Conservation (phyloP, 2,113 vertebrate species). For the Esox niger region DNA sequence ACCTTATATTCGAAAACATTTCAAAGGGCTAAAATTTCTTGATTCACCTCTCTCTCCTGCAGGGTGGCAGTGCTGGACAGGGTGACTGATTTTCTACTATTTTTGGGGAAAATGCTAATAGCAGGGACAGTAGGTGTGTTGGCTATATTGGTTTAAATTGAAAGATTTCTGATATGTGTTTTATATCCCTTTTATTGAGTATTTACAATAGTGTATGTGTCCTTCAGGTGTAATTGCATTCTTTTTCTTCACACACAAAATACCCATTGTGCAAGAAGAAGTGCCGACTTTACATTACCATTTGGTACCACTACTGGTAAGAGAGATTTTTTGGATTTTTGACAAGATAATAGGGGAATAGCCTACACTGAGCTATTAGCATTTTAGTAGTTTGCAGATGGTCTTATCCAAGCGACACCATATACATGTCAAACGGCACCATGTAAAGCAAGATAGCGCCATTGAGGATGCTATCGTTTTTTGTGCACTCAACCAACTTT, state of each 20-base stretch:
- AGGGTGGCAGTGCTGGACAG: slow-evolving; percentile 92
- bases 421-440: too few relatives aligned
- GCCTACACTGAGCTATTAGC: too few relatives aligned
- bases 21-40: not conserved
- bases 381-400: too few relatives aligned
- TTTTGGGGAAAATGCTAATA: slow-evolving; percentile 87
- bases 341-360: not conserved
- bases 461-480: too few relatives aligned
- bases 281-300: slow-evolving; percentile 83
- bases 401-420: too few relatives aligned
- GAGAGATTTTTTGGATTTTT: too few relatives aligned
- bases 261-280: slow-evolving; percentile 75
- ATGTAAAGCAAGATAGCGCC: too few relatives aligned
- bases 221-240: slow-evolving; percentile 81
- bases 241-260: slow-evolving; percentile 82
- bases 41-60: slow-evolving; percentile 7
- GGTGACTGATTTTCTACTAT: slow-evolving; percentile 86
- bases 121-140: slow-evolving; percentile 86
- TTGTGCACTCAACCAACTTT: too few relatives aligned
- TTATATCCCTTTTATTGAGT: too few relatives aligned
- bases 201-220: slow-evolving; percentile 1
- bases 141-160: too few relatives aligned
- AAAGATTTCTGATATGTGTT: not conserved
- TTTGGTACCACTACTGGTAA: slow-evolving; percentile 89
- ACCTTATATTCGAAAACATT: not conserved